Percentiles rank a stretch among this genome's conserved stretches.
These are phyloP conservation scores for Drusus annulatus DNA, from an alignment of 1,140 invertebrate species.

Conservation along the genomic window DNA sequence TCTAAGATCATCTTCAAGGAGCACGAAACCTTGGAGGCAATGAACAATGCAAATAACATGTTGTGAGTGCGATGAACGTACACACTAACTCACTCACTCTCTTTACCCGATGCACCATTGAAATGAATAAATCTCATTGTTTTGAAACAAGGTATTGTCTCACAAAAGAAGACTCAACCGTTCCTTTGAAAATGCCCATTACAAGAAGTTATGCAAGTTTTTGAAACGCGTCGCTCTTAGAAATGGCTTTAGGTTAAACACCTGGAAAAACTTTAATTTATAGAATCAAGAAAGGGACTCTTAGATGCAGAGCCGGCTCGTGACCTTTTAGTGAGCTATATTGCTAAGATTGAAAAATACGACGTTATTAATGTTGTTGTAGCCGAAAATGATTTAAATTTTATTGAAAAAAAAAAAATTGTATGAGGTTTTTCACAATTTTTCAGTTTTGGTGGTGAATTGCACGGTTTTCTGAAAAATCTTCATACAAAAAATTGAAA, in stretches of 20 bases:
- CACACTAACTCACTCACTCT: not conserved
- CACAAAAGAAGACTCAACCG: slow-evolving; percentile 1
- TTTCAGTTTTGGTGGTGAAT: too few species aligned
- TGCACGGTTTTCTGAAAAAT: too few species aligned
- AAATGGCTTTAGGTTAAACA: not conserved
- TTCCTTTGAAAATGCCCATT: slow-evolving; percentile 6
- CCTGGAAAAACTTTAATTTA: not conserved
- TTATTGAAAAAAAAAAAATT: too few species aligned
- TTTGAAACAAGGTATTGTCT: slow-evolving; percentile 29
- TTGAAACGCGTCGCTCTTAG: not conserved
- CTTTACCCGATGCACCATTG: slow-evolving; percentile 12
- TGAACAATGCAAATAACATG: not conserved
- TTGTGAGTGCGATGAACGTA: too few species aligned
- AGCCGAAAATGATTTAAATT: too few species aligned
- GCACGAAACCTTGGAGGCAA: not conserved
- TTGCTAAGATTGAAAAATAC: too few species aligned
- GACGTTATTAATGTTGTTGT: too few species aligned
- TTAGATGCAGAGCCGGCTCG: too few species aligned
- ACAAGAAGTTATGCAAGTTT: not conserved
- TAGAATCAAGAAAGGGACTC: too few species aligned
- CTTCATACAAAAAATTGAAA: too few species aligned
- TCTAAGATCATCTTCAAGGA: slow-evolving; percentile 13
- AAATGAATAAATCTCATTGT: slow-evolving; percentile 24
- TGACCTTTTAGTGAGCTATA: too few species aligned
- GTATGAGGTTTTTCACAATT: too few species aligned